These are phyloP conservation scores for Choloepus didactylus DNA, from an alignment of 2,797 vertebrate genomes.

Conservation along the genomic window DNA sequence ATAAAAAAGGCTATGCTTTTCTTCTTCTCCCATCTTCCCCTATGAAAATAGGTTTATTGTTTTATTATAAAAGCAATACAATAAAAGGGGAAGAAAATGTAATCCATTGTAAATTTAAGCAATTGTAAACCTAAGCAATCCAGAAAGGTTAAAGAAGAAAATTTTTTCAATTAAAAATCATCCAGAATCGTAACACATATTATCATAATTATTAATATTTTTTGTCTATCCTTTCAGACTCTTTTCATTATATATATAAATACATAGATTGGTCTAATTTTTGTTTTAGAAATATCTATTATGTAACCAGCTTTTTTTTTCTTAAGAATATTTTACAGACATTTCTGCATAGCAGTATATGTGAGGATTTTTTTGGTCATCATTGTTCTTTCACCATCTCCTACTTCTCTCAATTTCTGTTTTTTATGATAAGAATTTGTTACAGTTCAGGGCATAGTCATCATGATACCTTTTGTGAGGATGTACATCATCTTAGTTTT, in stretches of 20 bases:
- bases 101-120: constrained; percentile 55
- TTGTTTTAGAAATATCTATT: constrained; percentile 28
- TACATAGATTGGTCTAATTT: constrained; percentile 10
- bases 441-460: constrained; percentile 4
- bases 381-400: neutral
- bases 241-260: constrained; percentile 43
- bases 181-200: neutral
- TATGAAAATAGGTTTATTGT: constrained; percentile 4
- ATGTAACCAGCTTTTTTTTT: neutral
- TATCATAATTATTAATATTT: constrained; percentile 3
- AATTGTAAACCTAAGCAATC: constrained; percentile 24
- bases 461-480: constrained; percentile 9
- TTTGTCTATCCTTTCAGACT: constrained; percentile 36
- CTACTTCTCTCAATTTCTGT: constrained; percentile 36
- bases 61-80: constrained; percentile 49
- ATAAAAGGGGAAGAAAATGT: neutral
- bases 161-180: constrained; percentile 45
- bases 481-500: constrained; percentile 59
- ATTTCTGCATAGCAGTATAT: neutral
- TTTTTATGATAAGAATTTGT: constrained; percentile 55
- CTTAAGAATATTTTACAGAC: neutral
- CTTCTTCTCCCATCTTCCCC: neutral
- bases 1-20: neutral
- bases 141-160: neutral
- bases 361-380: neutral